These are phyloP conservation scores for Monochamus saltuarius DNA, from an alignment of 1,140 invertebrate species.

Conservation along the genomic window DNA sequence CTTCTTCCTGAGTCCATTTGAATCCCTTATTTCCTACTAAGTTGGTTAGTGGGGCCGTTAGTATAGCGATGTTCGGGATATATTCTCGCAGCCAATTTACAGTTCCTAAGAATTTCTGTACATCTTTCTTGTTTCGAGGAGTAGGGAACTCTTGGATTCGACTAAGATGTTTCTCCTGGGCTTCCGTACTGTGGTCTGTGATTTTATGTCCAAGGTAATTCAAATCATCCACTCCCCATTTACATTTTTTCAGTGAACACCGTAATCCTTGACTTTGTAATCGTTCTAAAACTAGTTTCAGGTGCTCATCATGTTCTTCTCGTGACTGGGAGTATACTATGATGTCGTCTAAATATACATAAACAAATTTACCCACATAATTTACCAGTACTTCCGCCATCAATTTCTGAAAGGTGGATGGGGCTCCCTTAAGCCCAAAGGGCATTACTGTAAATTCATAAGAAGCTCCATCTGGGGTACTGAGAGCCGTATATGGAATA, in stretches of 20 bases:
- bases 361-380: constrained; percentile 14
- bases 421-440: constrained; percentile 35
- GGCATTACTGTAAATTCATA: constrained; percentile 40
- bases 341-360: constrained; percentile 27
- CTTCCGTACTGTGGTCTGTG: too few species aligned
- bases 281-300: constrained; percentile 13
- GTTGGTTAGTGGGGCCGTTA: too few species aligned
- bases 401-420: constrained; percentile 30
- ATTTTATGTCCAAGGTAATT: constrained; percentile 19
- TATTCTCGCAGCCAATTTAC: too few species aligned
- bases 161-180: too few species aligned
- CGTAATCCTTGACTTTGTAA: background rate
- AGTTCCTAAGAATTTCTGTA: too few species aligned
- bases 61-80: too few species aligned
- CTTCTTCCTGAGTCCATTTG: too few species aligned
- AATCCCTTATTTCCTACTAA: too few species aligned
- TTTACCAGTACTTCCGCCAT: constrained; percentile 27
- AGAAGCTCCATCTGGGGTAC: constrained; percentile 33
- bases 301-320: constrained; percentile 5
- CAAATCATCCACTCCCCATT: background rate
- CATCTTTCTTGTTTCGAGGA: too few species aligned
- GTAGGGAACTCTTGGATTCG: too few species aligned
- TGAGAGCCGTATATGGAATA: constrained; percentile 28
- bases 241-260: constrained; percentile 14
- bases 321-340: constrained; percentile 3